Conservation (phyloP, 2,797 vertebrate species). For the Cuniculus paca region DNA sequence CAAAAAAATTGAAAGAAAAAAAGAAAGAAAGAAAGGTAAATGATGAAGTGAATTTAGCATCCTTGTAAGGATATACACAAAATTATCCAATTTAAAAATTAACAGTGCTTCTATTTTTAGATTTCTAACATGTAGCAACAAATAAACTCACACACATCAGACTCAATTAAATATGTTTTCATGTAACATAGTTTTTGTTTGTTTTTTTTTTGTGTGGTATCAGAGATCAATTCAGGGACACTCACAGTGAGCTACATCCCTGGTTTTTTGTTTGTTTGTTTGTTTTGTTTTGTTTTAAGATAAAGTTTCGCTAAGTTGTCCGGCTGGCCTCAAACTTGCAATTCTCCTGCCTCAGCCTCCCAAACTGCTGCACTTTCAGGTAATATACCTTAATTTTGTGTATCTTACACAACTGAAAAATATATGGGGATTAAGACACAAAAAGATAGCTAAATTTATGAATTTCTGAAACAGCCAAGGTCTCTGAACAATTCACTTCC, state of each 20-base stretch:
- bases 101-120: conserved; percentile 59
- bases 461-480: conserved; percentile 5
- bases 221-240: neutral
- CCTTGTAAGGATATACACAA: neutral
- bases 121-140: conserved; percentile 62
- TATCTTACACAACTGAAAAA: conserved; percentile 41
- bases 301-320: neutral
- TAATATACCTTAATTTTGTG: neutral
- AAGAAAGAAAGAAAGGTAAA: neutral
- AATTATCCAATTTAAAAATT: conserved; percentile 46
- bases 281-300: neutral
- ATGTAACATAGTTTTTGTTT: neutral
- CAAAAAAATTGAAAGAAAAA: too few relatives aligned
- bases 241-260: neutral
- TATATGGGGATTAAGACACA: conserved; percentile 17
- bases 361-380: neutral
- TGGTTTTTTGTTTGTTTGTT: neutral
- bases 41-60: neutral
- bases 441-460: neutral
- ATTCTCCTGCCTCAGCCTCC: neutral
- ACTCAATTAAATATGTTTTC: conserved; percentile 22
- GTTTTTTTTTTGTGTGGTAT: neutral
- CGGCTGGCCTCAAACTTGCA: neutral
- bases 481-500: conserved; percentile 53
- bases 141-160: conserved; percentile 5